Evolutionary conservation across 2,888 invertebrate species (phyloP).

Genomic region (Sthenelais limicola): DNA sequence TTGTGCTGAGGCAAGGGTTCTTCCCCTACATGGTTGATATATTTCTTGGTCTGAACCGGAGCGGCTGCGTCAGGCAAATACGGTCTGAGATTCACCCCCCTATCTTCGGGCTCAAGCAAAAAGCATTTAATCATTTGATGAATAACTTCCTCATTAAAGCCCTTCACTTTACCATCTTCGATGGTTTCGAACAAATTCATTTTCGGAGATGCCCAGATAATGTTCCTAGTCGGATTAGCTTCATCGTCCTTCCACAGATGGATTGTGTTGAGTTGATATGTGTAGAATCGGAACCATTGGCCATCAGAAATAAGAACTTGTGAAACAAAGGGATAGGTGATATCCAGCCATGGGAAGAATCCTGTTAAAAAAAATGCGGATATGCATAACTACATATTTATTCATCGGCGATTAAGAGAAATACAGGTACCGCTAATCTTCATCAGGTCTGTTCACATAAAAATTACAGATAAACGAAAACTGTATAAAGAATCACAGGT

Average conservation of each 20-base stretch:
- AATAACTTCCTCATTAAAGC: slow-evolving; percentile 86
- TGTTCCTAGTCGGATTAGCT: slow-evolving; percentile 81
- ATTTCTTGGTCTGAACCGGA: slow-evolving; percentile 37
- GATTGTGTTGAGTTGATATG: slow-evolving; percentile 91
- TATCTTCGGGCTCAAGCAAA: slow-evolving; percentile 64
- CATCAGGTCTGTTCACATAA: no score
- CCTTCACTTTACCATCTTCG: slow-evolving; percentile 75
- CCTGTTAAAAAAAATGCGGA: slow-evolving; percentile 75
- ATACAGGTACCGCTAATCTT: no score
- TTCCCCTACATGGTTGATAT: slow-evolving; percentile 50
- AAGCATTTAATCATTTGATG: slow-evolving; percentile 83
- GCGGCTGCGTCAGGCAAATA: slow-evolving; percentile 77
- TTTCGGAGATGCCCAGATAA: slow-evolving; percentile 85
- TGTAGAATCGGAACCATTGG: slow-evolving; percentile 86
- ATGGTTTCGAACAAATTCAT: slow-evolving; percentile 83
- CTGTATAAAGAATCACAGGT: no score
- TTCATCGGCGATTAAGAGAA: no score
- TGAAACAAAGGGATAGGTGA: slow-evolving; percentile 91
- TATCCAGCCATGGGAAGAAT: slow-evolving; percentile 90
- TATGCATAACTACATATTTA: no score
- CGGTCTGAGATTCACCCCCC: slow-evolving; percentile 81
- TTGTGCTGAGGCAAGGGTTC: slow-evolving; percentile 36
- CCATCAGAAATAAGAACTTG: slow-evolving; percentile 94
- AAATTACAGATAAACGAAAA: no score
- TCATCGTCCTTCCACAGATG: slow-evolving; percentile 76